Evolutionary conservation across 92 coral and sea anemone species (phyloP).

Genomic region (Muricea muricata): DNA sequence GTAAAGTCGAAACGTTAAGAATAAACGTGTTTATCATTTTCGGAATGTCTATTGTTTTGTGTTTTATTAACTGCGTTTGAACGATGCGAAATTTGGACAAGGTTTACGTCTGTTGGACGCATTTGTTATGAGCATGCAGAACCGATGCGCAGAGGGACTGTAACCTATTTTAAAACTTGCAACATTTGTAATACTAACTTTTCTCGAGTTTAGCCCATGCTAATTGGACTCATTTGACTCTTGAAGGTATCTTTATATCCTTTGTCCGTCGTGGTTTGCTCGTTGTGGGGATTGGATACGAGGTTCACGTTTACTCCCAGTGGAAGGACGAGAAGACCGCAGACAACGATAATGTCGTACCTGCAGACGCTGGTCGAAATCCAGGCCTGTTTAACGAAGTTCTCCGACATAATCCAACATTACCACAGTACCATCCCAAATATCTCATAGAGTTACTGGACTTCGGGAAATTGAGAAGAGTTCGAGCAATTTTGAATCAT

Average conservation of each 20-base stretch:
- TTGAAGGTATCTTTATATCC: slow-evolving; percentile 53
- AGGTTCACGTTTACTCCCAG: slow-evolving; percentile 97
- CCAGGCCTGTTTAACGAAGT: slow-evolving; percentile 96
- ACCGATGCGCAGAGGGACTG: too few relatives aligned
- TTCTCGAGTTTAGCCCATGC: too few relatives aligned
- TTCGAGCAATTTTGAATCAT: slow-evolving; percentile 89
- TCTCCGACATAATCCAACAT: slow-evolving; percentile 83
- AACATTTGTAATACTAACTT: too few relatives aligned
- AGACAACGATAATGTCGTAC: neutral
- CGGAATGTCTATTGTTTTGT: too few relatives aligned
- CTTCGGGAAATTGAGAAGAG: slow-evolving; percentile 94
- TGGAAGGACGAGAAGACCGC: slow-evolving; percentile 72
- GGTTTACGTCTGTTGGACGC: too few relatives aligned
- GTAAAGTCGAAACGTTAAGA: too few relatives aligned
- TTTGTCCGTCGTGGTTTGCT: slow-evolving; percentile 94
- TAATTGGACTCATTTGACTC: neutral
- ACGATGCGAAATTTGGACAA: too few relatives aligned
- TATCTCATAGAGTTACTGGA: slow-evolving; percentile 97
- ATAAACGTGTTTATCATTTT: too few relatives aligned
- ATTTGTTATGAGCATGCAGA: too few relatives aligned
- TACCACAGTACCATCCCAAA: slow-evolving; percentile 98
- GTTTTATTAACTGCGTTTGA: too few relatives aligned
- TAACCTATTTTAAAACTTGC: too few relatives aligned
- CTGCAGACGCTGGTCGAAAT: slow-evolving; percentile 66
- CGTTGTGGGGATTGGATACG: slow-evolving; percentile 95